phyloP scores from a whole-genome alignment of 2,113 vertebrate genomes.

The Thryonomys swinderianus region DNA sequence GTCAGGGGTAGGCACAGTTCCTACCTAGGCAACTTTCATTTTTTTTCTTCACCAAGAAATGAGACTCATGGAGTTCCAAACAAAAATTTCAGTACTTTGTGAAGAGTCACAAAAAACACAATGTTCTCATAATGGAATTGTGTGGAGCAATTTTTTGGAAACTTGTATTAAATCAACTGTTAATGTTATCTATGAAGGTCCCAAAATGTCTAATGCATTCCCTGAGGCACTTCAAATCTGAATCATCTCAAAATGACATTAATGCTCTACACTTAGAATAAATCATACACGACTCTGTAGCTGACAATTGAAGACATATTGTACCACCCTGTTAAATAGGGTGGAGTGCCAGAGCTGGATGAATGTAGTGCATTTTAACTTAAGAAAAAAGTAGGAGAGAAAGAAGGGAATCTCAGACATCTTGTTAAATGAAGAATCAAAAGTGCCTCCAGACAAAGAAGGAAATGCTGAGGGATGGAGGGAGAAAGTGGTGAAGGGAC shows the following conservation, averaged over 20 bases:
- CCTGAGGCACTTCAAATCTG: not conserved
- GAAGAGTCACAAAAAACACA: constrained; percentile 22
- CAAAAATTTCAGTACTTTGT: constrained; percentile 2
- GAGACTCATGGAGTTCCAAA: not conserved
- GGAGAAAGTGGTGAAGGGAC: not conserved
- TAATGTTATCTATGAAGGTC: not conserved
- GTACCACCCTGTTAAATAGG: not conserved
- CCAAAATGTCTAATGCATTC: not conserved
- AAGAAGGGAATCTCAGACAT: not conserved
- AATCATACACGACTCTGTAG: rapidly evolving
- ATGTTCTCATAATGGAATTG: not conserved
- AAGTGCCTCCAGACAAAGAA: not conserved
- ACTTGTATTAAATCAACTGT: not conserved
- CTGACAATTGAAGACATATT: not conserved
- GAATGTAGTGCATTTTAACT: not conserved
- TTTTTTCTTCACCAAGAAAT: not conserved
- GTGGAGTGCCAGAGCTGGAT: not conserved
- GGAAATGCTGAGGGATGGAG: not conserved
- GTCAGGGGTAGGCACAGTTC: not conserved
- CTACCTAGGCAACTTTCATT: not conserved
- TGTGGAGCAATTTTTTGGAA: not conserved
- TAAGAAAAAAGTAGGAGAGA: not conserved
- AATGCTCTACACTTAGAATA: constrained; percentile 19
- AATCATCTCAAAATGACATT: not conserved
- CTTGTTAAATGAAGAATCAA: not conserved